Evolutionary conservation across 1,140 invertebrate species (phyloP).

Genomic region (Papilio xuthus): DNA sequence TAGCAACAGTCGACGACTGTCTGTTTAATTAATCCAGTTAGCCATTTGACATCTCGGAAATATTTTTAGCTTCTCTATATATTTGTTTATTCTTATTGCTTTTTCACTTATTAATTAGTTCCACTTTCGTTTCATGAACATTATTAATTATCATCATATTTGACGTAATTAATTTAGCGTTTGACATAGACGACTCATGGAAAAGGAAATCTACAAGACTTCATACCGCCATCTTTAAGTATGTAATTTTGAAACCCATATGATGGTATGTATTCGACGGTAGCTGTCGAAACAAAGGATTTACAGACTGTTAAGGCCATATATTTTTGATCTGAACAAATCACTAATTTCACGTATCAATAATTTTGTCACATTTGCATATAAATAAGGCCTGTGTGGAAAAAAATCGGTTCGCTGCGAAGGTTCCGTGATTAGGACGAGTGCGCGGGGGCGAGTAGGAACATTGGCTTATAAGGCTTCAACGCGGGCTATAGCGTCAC

Average conservation of each 20-base stretch:
- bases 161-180: no score
- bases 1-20: conserved; percentile 40
- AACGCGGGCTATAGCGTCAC: conserved; percentile 65
- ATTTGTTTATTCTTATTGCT: background rate
- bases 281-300: background rate
- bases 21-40: conserved; percentile 39
- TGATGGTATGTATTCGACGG: no score
- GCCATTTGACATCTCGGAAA: conserved; percentile 19
- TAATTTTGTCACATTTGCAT: conserved; percentile 50
- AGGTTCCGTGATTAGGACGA: conserved; percentile 54
- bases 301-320: background rate
- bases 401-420: conserved; percentile 48
- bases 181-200: no score
- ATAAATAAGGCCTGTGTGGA: conserved; percentile 47
- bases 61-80: conserved; percentile 23
- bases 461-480: conserved; percentile 72
- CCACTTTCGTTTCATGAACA: background rate
- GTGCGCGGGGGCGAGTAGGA: conserved; percentile 74
- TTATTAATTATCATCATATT: background rate
- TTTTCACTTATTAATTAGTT: background rate
- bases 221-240: no score
- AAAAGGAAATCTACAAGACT: no score
- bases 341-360: conserved; percentile 19
- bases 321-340: conserved; percentile 32
- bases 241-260: no score